Percentiles rank a stretch among this genome's conserved stretches.
Evolutionary conservation across 2,797 vertebrate genomes (phyloP).

Genomic region (Naso thynnoides): DNA sequence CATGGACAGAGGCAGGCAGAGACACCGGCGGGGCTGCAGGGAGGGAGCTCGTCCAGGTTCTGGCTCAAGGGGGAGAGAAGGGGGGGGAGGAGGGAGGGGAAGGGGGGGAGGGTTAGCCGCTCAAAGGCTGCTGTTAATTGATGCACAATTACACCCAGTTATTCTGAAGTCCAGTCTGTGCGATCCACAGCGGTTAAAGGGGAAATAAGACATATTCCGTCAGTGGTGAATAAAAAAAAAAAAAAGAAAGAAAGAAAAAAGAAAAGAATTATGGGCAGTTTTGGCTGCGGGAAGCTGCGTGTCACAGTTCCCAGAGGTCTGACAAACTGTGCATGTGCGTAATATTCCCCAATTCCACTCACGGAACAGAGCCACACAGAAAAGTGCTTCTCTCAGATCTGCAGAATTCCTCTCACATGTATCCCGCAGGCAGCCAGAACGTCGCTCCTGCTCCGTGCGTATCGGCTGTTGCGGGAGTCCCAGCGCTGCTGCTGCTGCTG

Average conservation of each 20-base stretch:
- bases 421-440: constrained; percentile 66
- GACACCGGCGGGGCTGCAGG: constrained; percentile 40
- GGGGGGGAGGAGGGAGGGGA: constrained; percentile 1
- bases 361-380: constrained; percentile 21
- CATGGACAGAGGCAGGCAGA: constrained; percentile 67
- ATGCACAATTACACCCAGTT: constrained; percentile 68
- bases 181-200: constrained; percentile 62
- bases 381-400: constrained; percentile 27
- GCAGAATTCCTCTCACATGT: constrained; percentile 61
- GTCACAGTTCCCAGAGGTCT: constrained; percentile 54
- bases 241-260: not conserved
- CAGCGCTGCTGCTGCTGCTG: constrained; percentile 36
- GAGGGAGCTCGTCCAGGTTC: constrained; percentile 57
- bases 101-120: constrained; percentile 4
- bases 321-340: constrained; percentile 45
- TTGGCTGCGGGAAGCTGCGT: constrained; percentile 37
- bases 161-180: constrained; percentile 66
- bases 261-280: constrained; percentile 25
- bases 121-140: constrained; percentile 63
- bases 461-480: constrained; percentile 65
- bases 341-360: constrained; percentile 70
- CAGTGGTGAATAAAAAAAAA: not conserved
- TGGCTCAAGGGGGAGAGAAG: not conserved
- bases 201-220: constrained; percentile 67
- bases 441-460: constrained; percentile 74